A percentile compares a stretch with the other conserved stretches of the same genome.
Evolutionary conservation across 2,113 vertebrate genomes (phyloP).

Genomic region (Varanus komodoensis): DNA sequence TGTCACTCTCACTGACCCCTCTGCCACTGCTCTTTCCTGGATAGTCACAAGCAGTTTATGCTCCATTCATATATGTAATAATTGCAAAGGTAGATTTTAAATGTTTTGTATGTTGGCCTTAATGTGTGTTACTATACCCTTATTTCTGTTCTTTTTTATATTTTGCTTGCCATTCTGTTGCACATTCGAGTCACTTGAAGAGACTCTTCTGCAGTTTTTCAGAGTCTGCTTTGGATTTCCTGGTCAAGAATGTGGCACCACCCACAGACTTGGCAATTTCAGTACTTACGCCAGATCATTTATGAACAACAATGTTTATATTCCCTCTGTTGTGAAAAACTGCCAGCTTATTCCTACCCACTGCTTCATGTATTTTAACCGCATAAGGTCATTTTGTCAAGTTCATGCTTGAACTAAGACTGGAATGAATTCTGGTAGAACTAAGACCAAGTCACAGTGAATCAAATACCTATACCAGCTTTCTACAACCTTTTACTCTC

Average conservation of each 20-base stretch:
- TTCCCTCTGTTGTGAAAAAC: background rate
- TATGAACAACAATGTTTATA: background rate
- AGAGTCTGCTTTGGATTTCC: background rate
- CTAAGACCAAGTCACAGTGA: background rate
- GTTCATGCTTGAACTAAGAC: background rate
- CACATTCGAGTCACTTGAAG: background rate
- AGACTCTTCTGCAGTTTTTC: background rate
- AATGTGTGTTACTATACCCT: background rate
- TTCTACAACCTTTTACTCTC: background rate
- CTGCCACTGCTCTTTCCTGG: background rate
- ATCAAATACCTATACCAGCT: background rate
- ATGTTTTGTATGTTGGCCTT: background rate
- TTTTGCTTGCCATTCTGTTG: background rate
- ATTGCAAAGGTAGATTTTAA: background rate
- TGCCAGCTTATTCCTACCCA: background rate
- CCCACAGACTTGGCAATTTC: background rate
- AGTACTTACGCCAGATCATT: background rate
- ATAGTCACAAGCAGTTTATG: background rate
- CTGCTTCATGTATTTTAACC: background rate
- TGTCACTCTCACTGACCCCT: background rate
- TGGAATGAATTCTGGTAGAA: background rate
- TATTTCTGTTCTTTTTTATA: background rate
- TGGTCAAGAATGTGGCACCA: background rate
- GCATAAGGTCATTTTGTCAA: background rate
- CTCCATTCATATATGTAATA: background rate